Percentiles rank a stretch among this genome's conserved stretches.
Conservation (phyloP, 2,797 vertebrate genomes). For the Aeoliscus strigatus region DNA sequence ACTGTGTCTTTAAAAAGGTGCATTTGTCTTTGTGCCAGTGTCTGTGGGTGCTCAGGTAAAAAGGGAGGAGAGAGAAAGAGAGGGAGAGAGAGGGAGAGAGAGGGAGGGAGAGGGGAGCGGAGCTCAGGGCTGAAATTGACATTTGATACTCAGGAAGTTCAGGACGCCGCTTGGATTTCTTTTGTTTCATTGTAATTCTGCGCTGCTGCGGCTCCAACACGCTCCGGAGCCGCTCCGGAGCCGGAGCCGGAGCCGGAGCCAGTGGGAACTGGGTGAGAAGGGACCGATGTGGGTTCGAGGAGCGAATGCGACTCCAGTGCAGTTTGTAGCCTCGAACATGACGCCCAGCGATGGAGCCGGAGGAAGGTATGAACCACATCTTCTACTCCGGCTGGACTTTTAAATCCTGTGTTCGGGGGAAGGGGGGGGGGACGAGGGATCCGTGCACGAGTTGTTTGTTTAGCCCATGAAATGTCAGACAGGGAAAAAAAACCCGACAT, state of each 20-base stretch:
- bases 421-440: too few relatives aligned
- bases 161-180: conserved; percentile 75
- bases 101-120: conserved; percentile 29
- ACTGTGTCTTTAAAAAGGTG: conserved; percentile 64
- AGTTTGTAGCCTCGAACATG: conserved; percentile 23
- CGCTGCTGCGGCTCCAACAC: too few relatives aligned
- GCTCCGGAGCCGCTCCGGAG: too few relatives aligned
- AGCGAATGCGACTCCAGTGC: conserved; percentile 20
- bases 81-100: conserved; percentile 3
- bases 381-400: neutral
- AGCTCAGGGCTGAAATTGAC: conserved; percentile 68
- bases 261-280: too few relatives aligned
- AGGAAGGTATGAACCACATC: conserved; percentile 48
- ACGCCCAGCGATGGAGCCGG: conserved; percentile 38
- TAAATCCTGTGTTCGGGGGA: too few relatives aligned
- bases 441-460: too few relatives aligned
- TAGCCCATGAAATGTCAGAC: too few relatives aligned
- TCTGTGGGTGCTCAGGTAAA: conserved; percentile 64
- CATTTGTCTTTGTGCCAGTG: conserved; percentile 41
- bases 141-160: conserved; percentile 85
- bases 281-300: too few relatives aligned
- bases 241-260: too few relatives aligned
- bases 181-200: conserved; percentile 80
- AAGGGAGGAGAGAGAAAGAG: conserved; percentile 41
- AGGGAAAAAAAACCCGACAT: too few relatives aligned